Percentiles rank a stretch among this genome's conserved stretches.
phyloP scores from a whole-genome alignment of 2,888 invertebrate species.

The Ophion ventricosus region DNA sequence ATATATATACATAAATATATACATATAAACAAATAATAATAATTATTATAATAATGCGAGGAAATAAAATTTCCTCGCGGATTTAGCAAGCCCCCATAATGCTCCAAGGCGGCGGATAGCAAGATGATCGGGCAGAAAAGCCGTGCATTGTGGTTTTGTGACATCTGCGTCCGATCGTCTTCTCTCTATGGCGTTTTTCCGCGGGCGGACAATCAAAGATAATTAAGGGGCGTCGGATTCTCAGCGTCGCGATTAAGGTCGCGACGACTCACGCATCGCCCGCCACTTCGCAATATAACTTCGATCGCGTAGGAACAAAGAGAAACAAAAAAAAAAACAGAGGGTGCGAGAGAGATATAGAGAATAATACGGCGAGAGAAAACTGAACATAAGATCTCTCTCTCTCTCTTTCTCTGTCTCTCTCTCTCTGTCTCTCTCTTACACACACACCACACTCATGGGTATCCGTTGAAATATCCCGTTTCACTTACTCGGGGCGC shows the following conservation, averaged over 20 bases:
- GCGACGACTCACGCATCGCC: slow-evolving; percentile 40
- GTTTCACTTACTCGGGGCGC: background rate
- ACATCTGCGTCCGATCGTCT: slow-evolving; percentile 45
- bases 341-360: background rate
- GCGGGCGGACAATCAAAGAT: slow-evolving; percentile 69
- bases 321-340: background rate
- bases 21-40: no score
- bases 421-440: no score
- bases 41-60: background rate
- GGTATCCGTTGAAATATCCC: no score
- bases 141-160: slow-evolving; percentile 12
- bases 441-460: background rate
- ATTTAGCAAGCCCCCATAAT: background rate
- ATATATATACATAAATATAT: no score
- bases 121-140: slow-evolving; percentile 68
- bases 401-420: no score
- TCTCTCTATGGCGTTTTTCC: slow-evolving; percentile 51
- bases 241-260: slow-evolving; percentile 59
- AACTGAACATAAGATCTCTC: no score
- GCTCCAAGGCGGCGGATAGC: slow-evolving; percentile 43
- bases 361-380: no score
- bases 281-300: slow-evolving; percentile 32
- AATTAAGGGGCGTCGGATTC: slow-evolving; percentile 66
- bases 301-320: slow-evolving; percentile 10
- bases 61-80: background rate